These are phyloP conservation scores for Nothobranchius furzeri DNA, from an alignment of 2,113 vertebrate species.

Conservation along the genomic window DNA sequence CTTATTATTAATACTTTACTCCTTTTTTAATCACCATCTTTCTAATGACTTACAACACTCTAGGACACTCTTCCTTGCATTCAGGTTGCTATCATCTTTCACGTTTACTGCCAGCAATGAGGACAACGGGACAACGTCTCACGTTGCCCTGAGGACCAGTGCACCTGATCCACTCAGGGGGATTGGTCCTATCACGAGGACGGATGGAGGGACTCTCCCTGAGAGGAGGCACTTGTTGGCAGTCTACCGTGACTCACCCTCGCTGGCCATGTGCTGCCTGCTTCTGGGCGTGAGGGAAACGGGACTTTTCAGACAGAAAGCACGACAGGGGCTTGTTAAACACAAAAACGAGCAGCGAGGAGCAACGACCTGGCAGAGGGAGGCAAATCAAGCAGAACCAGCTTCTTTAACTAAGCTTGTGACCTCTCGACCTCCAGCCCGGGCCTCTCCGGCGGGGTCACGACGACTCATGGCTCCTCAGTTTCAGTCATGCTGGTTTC, in stretches of 20 bases:
- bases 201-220: conserved; percentile 73
- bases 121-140: conserved; percentile 59
- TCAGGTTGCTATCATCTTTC: conserved; percentile 31
- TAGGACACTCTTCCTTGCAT: background rate
- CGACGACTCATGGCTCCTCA: conserved; percentile 51
- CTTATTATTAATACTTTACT: no score
- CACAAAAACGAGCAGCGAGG: conserved; percentile 1
- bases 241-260: conserved; percentile 68
- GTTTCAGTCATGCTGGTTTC: conserved; percentile 18
- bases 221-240: conserved; percentile 62
- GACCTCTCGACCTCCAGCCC: no score
- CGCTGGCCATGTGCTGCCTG: conserved; percentile 66
- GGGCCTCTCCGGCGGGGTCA: background rate
- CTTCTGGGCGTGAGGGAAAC: conserved; percentile 19
- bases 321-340: conserved; percentile 18
- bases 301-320: conserved; percentile 31
- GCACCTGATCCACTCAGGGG: conserved; percentile 68
- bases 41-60: no score
- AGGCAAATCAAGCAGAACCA: conserved; percentile 27
- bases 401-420: background rate
- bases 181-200: conserved; percentile 58
- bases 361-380: background rate
- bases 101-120: conserved; percentile 12
- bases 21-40: no score
- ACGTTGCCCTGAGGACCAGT: conserved; percentile 48